Conservation (phyloP, 2,797 vertebrate species). For the Protonibea diacanthus region DNA sequence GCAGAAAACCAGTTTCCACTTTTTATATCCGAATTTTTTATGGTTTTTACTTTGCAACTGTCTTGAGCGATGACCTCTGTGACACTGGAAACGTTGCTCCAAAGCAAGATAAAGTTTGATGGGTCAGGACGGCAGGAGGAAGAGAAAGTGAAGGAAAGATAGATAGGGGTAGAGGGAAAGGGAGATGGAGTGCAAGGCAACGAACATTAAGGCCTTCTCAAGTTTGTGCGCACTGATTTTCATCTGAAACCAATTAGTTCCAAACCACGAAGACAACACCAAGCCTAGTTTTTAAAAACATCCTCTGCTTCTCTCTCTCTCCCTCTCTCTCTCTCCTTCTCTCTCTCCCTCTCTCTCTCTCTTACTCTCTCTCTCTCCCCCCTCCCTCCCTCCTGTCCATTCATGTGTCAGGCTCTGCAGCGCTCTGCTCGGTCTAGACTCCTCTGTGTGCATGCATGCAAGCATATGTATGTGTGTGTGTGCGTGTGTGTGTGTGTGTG, state of each 20-base stretch:
- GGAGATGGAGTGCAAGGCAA: conserved; percentile 57
- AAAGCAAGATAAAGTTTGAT: conserved; percentile 37
- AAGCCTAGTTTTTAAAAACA: conserved; percentile 76
- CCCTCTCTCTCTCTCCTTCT: conserved; percentile 25
- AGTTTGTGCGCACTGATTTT: conserved; percentile 76
- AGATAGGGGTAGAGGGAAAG: conserved; percentile 40
- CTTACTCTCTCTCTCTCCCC: conserved; percentile 1
- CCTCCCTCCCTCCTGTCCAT: conserved; percentile 37
- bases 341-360: conserved; percentile 34
- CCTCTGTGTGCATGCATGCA: conserved; percentile 58
- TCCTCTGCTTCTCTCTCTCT: conserved; percentile 59
- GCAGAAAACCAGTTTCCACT: background rate
- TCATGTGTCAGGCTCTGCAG: conserved; percentile 72
- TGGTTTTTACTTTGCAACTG: conserved; percentile 16
- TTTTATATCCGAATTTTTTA: background rate
- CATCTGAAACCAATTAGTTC: conserved; percentile 85
- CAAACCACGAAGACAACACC: conserved; percentile 82
- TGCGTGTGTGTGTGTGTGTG: conserved; percentile 30
- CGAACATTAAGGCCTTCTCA: conserved; percentile 72
- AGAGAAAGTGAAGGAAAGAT: conserved; percentile 44
- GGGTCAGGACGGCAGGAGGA: conserved; percentile 41
- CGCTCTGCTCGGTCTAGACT: conserved; percentile 69
- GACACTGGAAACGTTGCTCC: background rate
- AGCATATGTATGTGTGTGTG: conserved; percentile 20
- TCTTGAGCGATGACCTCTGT: conserved; percentile 20